Evolutionary conservation across 2,888 invertebrate species (phyloP).

Genomic region (Pyralis farinalis): DNA sequence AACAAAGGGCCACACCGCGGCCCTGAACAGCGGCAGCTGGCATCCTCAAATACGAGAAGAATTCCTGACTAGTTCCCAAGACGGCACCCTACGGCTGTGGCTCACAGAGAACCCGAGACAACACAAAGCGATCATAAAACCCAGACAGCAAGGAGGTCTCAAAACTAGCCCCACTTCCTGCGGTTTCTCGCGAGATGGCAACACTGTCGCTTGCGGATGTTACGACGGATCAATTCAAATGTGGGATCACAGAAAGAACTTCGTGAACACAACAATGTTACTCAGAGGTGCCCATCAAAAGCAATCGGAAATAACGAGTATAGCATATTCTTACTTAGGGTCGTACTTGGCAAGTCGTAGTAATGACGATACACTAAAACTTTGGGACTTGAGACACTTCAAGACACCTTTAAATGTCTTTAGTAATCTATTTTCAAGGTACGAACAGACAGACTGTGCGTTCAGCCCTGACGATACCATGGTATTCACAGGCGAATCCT

Average conservation of each 20-base stretch:
- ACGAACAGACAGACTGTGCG: conserved; percentile 89
- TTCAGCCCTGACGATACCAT: conserved; percentile 97
- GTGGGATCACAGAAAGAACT: conserved; percentile 97
- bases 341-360: conserved; percentile 89
- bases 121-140: conserved; percentile 92
- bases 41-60: conserved; percentile 94
- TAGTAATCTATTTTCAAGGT: conserved; percentile 88
- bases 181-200: conserved; percentile 91
- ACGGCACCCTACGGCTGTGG: conserved; percentile 97
- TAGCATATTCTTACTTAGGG: conserved; percentile 94
- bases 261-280: conserved; percentile 91
- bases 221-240: conserved; percentile 97
- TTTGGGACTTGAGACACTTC: conserved; percentile 95
- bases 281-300: conserved; percentile 90
- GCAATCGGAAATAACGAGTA: conserved; percentile 90
- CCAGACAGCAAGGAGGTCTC: conserved; percentile 91
- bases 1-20: conserved; percentile 97
- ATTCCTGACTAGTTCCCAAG: conserved; percentile 96
- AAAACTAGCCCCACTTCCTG: conserved; percentile 93
- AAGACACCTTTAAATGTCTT: conserved; percentile 88
- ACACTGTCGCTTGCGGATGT: conserved; percentile 94
- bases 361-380: conserved; percentile 95
- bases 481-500: conserved; percentile 93
- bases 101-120: conserved; percentile 88
- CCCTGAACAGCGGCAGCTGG: conserved; percentile 95